Conservation (phyloP, 2,113 vertebrate genomes). For the Phalacrocorax brasilianus region DNA sequence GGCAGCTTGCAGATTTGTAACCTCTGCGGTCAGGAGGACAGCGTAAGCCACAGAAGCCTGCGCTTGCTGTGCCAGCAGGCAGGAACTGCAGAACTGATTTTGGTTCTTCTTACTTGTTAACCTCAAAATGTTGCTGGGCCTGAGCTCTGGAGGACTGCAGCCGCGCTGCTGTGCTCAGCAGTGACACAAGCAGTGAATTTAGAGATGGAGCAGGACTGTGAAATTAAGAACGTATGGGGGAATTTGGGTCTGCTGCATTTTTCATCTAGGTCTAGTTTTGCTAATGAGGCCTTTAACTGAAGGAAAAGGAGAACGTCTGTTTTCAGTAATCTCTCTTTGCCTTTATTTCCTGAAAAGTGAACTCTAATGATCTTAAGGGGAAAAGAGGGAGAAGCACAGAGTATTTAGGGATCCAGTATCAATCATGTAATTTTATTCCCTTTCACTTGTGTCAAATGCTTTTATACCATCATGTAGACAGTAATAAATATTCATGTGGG, state of each 20-base stretch:
- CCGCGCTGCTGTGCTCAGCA: neutral
- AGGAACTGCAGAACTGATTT: neutral
- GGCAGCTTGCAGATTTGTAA: neutral
- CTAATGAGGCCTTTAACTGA: neutral
- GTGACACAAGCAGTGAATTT: neutral
- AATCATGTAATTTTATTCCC: neutral
- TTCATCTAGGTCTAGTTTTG: neutral
- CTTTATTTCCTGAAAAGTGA: neutral
- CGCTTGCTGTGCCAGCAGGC: neutral
- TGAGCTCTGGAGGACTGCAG: neutral
- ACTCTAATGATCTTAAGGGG: neutral
- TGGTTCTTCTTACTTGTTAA: fast-evolving
- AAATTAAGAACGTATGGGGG: neutral
- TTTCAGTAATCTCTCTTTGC: neutral
- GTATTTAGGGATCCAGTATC: neutral
- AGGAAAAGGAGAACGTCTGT: neutral
- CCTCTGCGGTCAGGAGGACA: neutral
- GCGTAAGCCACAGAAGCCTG: neutral
- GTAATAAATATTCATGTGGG: conserved; percentile 49
- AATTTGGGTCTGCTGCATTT: neutral
- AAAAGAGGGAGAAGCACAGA: neutral
- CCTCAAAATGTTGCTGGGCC: neutral
- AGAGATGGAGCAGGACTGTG: neutral
- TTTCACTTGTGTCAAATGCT: conserved; percentile 8
- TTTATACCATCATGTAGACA: conserved; percentile 10